Percentiles rank a stretch among this genome's conserved stretches.
Evolutionary conservation across 2,113 vertebrate genomes (phyloP).

Genomic region (Platichthys stellatus): DNA sequence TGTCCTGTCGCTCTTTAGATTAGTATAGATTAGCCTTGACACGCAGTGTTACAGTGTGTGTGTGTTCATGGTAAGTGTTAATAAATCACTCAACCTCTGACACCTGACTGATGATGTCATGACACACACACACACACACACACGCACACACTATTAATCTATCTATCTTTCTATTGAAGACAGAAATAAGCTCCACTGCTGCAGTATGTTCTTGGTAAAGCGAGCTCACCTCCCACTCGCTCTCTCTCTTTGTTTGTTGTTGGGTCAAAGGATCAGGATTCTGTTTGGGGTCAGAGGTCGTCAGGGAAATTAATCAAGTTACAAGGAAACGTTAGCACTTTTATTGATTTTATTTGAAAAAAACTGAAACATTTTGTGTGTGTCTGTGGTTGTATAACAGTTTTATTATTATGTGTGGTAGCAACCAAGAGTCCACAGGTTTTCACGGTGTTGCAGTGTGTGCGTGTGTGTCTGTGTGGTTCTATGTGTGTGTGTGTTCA

Average conservation of each 20-base stretch:
- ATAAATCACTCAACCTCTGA: constrained; percentile 46
- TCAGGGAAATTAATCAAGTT: background rate
- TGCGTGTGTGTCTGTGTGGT: background rate
- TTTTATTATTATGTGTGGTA: background rate
- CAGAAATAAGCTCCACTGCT: constrained; percentile 4
- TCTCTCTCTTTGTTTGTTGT: background rate
- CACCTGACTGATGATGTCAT: constrained; percentile 51
- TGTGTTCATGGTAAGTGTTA: constrained; percentile 47
- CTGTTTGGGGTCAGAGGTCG: background rate
- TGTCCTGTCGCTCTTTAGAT: constrained; percentile 58
- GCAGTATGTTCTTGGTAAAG: background rate
- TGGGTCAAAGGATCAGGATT: background rate
- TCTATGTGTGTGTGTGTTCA: background rate
- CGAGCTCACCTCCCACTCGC: background rate
- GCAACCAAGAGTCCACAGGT: background rate
- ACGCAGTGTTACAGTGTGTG: constrained; percentile 2
- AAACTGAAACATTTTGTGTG: background rate
- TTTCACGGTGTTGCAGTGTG: background rate
- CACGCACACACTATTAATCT: background rate
- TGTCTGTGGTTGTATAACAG: constrained; percentile 2
- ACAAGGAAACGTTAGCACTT: background rate
- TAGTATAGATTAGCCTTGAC: constrained; percentile 67
- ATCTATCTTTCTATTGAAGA: background rate
- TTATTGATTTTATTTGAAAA: no score
- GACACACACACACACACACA: constrained; percentile 30